A percentile compares a stretch with the other conserved stretches of the same genome.
These are phyloP conservation scores for Acanthosoma haemorrhoidale DNA, from an alignment of 2,888 invertebrate genomes.

Conservation along the genomic window DNA sequence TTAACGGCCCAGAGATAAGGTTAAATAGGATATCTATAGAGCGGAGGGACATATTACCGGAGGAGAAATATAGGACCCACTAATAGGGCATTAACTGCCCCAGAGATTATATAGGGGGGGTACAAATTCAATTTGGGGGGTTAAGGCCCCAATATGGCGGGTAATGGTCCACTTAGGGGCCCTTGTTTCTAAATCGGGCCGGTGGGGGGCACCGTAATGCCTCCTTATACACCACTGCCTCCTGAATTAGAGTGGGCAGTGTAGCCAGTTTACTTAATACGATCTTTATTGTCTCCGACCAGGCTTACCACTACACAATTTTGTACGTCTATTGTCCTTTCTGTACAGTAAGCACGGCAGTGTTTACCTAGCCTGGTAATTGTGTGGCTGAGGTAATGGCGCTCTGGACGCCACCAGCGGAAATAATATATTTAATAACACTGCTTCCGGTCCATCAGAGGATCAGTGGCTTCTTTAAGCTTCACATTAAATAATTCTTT, in stretches of 20 bases:
- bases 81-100: slow-evolving; percentile 10
- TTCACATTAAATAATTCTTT: too few species aligned
- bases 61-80: too few species aligned
- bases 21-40: slow-evolving; percentile 6
- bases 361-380: too few species aligned
- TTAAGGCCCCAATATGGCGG: slow-evolving; percentile 5
- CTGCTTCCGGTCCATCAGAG: too few species aligned
- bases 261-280: slow-evolving; percentile 12
- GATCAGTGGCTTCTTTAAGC: too few species aligned
- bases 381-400: too few species aligned
- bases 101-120: neutral
- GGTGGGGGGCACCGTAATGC: neutral
- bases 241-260: neutral
- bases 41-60: neutral
- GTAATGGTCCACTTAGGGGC: slow-evolving; percentile 7
- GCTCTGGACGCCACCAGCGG: too few species aligned
- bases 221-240: slow-evolving; percentile 11
- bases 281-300: slow-evolving; percentile 7
- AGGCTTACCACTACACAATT: too few species aligned
- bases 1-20: too few species aligned
- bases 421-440: too few species aligned
- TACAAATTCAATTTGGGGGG: slow-evolving; percentile 10
- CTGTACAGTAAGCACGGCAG: too few species aligned
- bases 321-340: too few species aligned
- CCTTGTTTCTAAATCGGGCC: neutral